These are phyloP conservation scores for Sphaerodactylus townsendi DNA, from an alignment of 2,113 vertebrate species.

Conservation along the genomic window DNA sequence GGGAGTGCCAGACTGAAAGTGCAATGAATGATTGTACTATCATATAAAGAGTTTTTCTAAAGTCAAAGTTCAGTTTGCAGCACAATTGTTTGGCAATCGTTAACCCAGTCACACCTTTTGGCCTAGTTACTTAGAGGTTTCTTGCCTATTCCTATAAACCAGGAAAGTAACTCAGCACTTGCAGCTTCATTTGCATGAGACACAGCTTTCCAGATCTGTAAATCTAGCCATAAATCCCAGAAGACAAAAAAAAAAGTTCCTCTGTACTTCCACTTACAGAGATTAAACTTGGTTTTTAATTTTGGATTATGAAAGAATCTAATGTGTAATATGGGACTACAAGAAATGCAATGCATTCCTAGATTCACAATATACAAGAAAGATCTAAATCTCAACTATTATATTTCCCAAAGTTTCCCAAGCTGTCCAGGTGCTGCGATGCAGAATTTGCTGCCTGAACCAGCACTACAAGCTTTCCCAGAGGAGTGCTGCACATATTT, in stretches of 20 bases:
- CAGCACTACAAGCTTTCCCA: background rate
- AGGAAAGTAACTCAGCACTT: slow-evolving; percentile 4
- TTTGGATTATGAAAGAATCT: background rate
- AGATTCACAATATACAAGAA: background rate
- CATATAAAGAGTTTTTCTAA: background rate
- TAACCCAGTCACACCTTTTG: slow-evolving; percentile 31
- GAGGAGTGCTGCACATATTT: background rate
- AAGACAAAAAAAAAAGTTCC: background rate
- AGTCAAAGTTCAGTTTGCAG: background rate
- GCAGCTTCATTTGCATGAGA: background rate
- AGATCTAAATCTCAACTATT: no score
- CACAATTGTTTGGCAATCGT: background rate
- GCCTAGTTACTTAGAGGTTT: slow-evolving; percentile 14
- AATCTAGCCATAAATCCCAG: background rate
- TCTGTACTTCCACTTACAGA: background rate
- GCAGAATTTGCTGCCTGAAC: background rate
- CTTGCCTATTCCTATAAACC: slow-evolving; percentile 20
- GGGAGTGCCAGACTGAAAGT: slow-evolving; percentile 13
- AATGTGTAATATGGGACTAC: background rate
- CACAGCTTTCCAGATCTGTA: background rate
- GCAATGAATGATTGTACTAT: background rate
- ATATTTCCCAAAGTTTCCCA: no score
- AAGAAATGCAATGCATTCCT: background rate
- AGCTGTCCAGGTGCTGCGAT: no score
- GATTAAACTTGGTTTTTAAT: background rate